phyloP scores from a whole-genome alignment of 1,140 invertebrate species.

The Vanessa tameamea region DNA sequence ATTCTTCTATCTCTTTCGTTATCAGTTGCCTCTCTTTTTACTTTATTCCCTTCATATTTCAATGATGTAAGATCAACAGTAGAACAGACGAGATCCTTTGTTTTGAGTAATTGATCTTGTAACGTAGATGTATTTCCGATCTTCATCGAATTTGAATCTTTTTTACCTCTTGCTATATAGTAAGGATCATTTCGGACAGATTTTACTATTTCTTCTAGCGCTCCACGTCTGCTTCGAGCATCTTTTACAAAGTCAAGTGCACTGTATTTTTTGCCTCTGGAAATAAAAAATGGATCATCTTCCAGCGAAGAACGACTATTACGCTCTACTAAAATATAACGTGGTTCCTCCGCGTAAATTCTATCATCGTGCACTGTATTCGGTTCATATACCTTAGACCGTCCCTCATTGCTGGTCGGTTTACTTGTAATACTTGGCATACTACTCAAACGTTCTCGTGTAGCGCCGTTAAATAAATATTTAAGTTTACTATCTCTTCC shows the following conservation, averaged over 20 bases:
- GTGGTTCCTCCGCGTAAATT: constrained; percentile 72
- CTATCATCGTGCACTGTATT: constrained; percentile 61
- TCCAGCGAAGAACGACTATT: constrained; percentile 66
- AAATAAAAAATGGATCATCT: constrained; percentile 71
- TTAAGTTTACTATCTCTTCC: constrained; percentile 58
- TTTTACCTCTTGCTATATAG: constrained; percentile 74
- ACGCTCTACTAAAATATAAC: constrained; percentile 71
- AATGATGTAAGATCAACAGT: constrained; percentile 57
- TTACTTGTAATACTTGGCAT: constrained; percentile 30
- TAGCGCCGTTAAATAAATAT: constrained; percentile 48
- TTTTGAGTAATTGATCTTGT: constrained; percentile 50
- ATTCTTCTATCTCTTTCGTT: constrained; percentile 66
- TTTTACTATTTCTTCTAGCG: constrained; percentile 70
- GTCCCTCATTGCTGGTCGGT: constrained; percentile 18
- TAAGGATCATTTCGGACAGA: constrained; percentile 73
- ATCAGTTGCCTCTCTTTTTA: constrained; percentile 59
- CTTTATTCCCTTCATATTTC: constrained; percentile 45
- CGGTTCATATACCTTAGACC: constrained; percentile 44
- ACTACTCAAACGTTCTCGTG: constrained; percentile 37
- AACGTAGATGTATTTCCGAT: constrained; percentile 44
- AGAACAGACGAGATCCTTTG: constrained; percentile 65
- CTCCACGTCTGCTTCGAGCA: constrained; percentile 60
- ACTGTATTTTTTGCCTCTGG: constrained; percentile 68
- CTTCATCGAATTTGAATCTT: constrained; percentile 42
- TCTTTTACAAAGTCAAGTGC: constrained; percentile 47